Evolutionary conservation across 2,888 invertebrate genomes (phyloP), one percentile per base, ranked within the genome.

Genomic region (Ptilodon capucinus): DNA sequence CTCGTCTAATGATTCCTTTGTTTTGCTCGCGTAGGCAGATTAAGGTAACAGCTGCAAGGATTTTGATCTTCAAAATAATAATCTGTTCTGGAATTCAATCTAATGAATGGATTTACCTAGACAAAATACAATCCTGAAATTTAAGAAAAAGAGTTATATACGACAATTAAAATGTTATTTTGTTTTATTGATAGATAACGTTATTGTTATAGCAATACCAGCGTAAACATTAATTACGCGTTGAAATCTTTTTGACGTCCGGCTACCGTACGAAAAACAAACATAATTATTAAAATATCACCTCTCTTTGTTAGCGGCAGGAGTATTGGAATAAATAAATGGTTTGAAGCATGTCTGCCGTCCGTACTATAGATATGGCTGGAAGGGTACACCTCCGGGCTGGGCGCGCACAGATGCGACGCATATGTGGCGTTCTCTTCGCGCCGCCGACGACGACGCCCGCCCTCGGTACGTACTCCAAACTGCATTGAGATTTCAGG

Each of bases 341-440:
- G 21, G 1, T 25, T 2, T 23, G 25, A 28, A 41, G 18, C 13
- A 2, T 18, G 13, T n/a, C 21, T 23, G 18, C 0, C 0, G 4
- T 34, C 51, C 40, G 38, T 44, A 71, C 85, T 86, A 87, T 85
- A 66, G 64, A 49, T 81, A 57, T 54, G 73, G 57, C 42, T 72
- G 70, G 74, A 70, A 71, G 79, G 77, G 82, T 83, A 79, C 82
- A 89, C 89, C 89, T 86, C 86, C 82, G 72, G 42, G 76, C 76
- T 71, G 67, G 68, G 53, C 48, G 69, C 64, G 77, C 84, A 78
- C 90, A 91, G 86, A 89, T 91, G 90, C 84, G 84, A 65, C 82
- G 76, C 90, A 90, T 88, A 84, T 90, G 90, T 88, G 84, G 74
- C 76, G 68, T 53, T 82, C 84, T 81, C 81, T 79, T 76, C 77